phyloP scores from a whole-genome alignment of 2,113 vertebrate species.

The Odocoileus virginianus region DNA sequence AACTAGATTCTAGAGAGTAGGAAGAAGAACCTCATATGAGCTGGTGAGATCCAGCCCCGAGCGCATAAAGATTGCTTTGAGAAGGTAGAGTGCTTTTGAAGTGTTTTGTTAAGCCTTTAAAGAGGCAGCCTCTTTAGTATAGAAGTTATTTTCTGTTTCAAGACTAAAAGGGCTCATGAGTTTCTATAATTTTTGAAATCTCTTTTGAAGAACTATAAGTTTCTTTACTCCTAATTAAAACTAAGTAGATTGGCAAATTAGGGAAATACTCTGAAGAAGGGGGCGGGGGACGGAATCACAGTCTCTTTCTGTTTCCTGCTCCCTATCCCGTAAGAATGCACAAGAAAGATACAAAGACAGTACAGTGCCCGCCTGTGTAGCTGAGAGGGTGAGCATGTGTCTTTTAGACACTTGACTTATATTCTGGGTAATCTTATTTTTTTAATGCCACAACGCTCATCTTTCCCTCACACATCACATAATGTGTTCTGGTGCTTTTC shows the following conservation, averaged over 20 bases:
- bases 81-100: not conserved
- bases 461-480: not conserved
- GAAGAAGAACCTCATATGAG: not conserved
- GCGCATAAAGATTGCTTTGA: not conserved
- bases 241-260: not conserved
- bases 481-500: not conserved
- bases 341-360: not conserved
- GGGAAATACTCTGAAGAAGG: not conserved
- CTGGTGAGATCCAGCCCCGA: not conserved
- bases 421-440: not conserved
- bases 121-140: not conserved
- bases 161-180: not conserved
- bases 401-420: accelerated
- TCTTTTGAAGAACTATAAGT: not conserved
- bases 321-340: not conserved
- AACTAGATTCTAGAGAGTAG: not conserved
- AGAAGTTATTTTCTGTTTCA: not conserved
- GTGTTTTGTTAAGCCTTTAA: not conserved
- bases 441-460: accelerated
- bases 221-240: constrained; percentile 20
- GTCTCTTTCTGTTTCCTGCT: not conserved
- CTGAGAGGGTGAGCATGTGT: accelerated
- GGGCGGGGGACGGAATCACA: not conserved
- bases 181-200: not conserved
- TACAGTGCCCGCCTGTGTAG: not conserved